Evolutionary conservation across 1,140 invertebrate species (phyloP).

Genomic region (Anthonomus grandis): DNA sequence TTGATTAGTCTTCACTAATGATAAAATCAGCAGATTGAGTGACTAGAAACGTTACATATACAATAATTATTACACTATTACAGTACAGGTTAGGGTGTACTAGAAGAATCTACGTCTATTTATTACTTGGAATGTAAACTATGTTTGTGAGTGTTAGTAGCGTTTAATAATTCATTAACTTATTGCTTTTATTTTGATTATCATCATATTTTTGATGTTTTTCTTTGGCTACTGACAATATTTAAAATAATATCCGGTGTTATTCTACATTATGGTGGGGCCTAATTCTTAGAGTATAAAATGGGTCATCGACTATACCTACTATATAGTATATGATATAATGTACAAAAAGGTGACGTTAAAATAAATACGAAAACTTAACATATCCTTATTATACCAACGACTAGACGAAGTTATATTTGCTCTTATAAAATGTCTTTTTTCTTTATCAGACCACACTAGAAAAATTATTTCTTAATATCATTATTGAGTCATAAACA

Average conservation of each 20-base stretch:
- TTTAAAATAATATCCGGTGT: not conserved
- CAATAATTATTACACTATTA: too few species aligned
- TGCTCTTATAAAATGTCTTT: not conserved
- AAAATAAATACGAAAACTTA: not conserved
- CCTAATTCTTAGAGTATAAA: not conserved
- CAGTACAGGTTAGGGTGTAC: not conserved
- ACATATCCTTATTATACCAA: not conserved
- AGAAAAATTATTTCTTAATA: not conserved
- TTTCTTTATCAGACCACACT: not conserved
- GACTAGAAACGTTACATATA: not conserved
- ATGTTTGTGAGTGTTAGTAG: not conserved
- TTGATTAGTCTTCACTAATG: not conserved
- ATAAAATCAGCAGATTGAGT: not conserved
- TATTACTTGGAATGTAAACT: conserved; percentile 16
- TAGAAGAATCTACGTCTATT: not conserved
- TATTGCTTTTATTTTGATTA: conserved; percentile 28
- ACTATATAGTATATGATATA: not conserved
- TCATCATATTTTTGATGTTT: conserved; percentile 5
- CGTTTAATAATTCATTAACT: not conserved
- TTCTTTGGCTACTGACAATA: not conserved
- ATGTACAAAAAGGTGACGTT: not conserved
- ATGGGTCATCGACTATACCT: not conserved
- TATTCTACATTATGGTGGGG: not conserved
- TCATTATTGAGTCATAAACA: not conserved
- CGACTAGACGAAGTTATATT: not conserved